Conservation (phyloP, 2,888 invertebrate species). For the Acrobasis repandana region DNA sequence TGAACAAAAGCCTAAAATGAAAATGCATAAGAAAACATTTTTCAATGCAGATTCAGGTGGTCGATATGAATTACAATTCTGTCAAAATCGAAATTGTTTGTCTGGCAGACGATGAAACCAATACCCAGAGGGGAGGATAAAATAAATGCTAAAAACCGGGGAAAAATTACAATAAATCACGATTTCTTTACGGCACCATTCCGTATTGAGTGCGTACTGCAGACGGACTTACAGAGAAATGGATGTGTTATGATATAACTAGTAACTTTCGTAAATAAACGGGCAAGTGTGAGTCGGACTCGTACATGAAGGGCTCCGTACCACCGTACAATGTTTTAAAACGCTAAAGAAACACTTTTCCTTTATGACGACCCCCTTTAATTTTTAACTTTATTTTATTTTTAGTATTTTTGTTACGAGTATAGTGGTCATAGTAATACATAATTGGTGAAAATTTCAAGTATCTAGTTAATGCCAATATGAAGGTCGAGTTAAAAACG, state of each 20-base stretch:
- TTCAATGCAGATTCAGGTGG: neutral
- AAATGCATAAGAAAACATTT: neutral
- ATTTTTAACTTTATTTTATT: no score
- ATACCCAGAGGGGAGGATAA: conserved; percentile 8
- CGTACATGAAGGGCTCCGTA: no score
- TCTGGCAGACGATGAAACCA: conserved; percentile 18
- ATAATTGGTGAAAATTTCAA: no score
- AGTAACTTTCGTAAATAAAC: neutral
- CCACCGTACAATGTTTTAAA: no score
- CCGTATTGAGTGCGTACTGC: conserved; percentile 19
- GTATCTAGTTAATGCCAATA: no score
- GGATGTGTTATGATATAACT: neutral
- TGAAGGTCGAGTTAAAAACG: no score
- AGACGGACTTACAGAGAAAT: neutral
- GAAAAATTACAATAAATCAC: conserved; percentile 22
- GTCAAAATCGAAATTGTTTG: conserved; percentile 12
- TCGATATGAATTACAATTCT: neutral
- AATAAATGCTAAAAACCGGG: conserved; percentile 20
- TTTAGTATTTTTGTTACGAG: no score
- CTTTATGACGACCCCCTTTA: no score
- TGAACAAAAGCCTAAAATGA: no score
- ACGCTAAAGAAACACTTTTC: no score
- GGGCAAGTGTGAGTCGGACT: no score
- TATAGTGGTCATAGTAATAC: no score
- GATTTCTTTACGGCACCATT: conserved; percentile 19